A percentile compares a stretch with the other conserved stretches of the same genome.
These are phyloP conservation scores for Toxotes lorentzi DNA, from an alignment of 2,797 vertebrate species.

Conservation along the genomic window DNA sequence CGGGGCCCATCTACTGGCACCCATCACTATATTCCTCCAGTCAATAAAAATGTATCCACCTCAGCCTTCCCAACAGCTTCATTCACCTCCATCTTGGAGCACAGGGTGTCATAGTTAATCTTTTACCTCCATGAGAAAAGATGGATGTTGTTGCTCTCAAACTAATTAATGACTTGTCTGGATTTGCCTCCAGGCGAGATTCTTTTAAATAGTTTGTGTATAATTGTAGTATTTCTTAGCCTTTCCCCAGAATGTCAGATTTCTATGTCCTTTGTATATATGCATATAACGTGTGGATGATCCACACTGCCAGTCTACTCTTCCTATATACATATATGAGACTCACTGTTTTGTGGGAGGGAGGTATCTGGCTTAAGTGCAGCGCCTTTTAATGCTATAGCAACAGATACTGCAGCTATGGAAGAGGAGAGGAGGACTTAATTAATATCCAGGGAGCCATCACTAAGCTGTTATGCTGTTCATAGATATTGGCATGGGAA, in stretches of 20 bases:
- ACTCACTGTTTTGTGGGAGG: constrained; percentile 59
- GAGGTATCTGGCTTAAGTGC: constrained; percentile 63
- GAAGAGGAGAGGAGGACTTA: constrained; percentile 60
- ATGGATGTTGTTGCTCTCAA: constrained; percentile 76
- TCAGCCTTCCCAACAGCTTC: constrained; percentile 47
- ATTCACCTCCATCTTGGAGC: constrained; percentile 63
- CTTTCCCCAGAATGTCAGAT: constrained; percentile 36
- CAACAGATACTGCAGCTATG: constrained; percentile 49
- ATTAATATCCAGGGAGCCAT: constrained; percentile 75
- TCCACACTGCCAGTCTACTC: constrained; percentile 9
- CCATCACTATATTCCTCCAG: constrained; percentile 28
- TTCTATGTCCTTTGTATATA: constrained; percentile 21
- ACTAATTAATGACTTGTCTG: constrained; percentile 77
- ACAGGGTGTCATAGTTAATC: constrained; percentile 58
- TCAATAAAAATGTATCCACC: constrained; percentile 58
- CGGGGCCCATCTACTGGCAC: constrained; percentile 15
- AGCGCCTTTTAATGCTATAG: constrained; percentile 62
- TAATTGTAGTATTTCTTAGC: constrained; percentile 35
- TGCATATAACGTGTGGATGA: constrained; percentile 14
- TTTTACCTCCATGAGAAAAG: constrained; percentile 72
- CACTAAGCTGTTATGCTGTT: constrained; percentile 53
- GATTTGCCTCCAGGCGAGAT: constrained; percentile 67
- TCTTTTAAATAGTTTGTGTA: constrained; percentile 25
- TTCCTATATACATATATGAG: constrained; percentile 37
- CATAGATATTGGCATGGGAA: constrained; percentile 45